phyloP scores from a whole-genome alignment of 2,888 invertebrate species.

The Temnothorax unifasciatus region DNA sequence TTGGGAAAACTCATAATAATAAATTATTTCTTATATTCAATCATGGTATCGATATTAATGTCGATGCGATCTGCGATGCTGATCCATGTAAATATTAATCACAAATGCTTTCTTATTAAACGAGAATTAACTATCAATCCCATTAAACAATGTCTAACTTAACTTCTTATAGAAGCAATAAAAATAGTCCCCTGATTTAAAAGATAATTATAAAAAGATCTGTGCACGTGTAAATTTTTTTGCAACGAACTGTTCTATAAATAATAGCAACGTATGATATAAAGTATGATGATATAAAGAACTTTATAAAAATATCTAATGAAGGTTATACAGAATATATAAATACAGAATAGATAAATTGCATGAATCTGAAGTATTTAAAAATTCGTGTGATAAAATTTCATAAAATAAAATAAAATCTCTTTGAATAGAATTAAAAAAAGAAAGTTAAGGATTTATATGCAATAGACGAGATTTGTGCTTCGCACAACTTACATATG shows the following conservation, averaged over 20 bases:
- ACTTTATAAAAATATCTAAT: not conserved
- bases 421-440: not conserved
- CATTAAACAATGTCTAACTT: not conserved
- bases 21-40: no score
- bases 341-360: not conserved
- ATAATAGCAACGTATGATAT: not conserved
- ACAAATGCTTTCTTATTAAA: not conserved
- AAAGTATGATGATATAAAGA: not conserved
- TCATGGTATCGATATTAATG: no score
- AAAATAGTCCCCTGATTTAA: not conserved
- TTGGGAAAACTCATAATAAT: no score
- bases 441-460: not conserved
- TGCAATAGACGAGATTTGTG: not conserved
- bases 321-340: not conserved
- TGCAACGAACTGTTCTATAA: not conserved
- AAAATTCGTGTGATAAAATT: not conserved
- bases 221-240: not conserved
- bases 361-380: not conserved
- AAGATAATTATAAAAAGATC: not conserved
- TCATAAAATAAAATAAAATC: not conserved
- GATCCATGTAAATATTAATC: not conserved
- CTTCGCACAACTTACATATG: not conserved
- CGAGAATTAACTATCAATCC: not conserved
- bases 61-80: no score
- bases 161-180: not conserved